Conservation (phyloP, 2,888 invertebrate species). For the Tenthredo mesomela region DNA sequence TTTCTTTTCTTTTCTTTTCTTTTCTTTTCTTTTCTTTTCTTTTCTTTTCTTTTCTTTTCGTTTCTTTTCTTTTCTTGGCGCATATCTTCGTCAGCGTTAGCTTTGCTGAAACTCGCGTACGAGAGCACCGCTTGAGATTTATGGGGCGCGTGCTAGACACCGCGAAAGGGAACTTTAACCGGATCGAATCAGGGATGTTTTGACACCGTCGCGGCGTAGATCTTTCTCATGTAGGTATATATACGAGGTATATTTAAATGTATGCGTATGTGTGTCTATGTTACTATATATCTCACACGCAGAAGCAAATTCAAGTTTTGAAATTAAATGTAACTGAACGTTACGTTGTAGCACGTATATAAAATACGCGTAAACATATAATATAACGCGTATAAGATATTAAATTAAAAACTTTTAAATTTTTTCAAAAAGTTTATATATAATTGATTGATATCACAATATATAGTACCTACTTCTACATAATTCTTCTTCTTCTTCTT, state of each 20-base stretch:
- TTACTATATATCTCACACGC: no score
- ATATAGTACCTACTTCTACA: no score
- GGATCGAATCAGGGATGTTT: constrained; percentile 44
- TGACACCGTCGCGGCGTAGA: constrained; percentile 37
- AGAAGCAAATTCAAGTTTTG: not conserved
- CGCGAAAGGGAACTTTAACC: constrained; percentile 31
- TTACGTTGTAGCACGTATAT: no score
- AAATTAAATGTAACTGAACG: not conserved
- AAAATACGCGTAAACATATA: not conserved
- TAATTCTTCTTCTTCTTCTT: not conserved
- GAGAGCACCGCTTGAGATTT: not conserved
- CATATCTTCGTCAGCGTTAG: constrained; percentile 34
- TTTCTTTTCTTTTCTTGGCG: not conserved
- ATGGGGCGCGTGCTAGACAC: constrained; percentile 34
- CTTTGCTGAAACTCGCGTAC: constrained; percentile 6
- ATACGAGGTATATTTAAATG: not conserved
- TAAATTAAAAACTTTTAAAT: not conserved
- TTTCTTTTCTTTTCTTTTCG: not conserved
- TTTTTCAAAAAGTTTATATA: not conserved
- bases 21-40: not conserved
- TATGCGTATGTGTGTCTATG: not conserved
- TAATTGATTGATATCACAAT: not conserved
- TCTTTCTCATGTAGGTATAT: not conserved
- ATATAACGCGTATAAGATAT: not conserved
- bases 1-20: not conserved